Evolutionary conservation across 1,140 invertebrate species (phyloP).

Genomic region (Pygmarrhopalites habei): DNA sequence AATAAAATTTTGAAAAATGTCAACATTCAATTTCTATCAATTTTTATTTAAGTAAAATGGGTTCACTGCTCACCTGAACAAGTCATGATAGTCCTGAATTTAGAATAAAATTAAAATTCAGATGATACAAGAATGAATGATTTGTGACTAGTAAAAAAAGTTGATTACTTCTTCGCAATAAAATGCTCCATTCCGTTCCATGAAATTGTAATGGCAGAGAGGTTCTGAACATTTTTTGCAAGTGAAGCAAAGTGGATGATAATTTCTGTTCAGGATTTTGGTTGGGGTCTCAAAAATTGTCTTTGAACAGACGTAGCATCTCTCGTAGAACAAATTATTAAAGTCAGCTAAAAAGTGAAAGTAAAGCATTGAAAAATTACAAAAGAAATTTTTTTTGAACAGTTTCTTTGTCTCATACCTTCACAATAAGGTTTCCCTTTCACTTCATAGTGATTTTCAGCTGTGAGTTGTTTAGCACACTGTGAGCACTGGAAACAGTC

Average conservation of each 20-base stretch:
- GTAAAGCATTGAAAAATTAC: too few relatives aligned
- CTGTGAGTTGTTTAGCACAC: conserved; percentile 17
- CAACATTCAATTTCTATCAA: too few relatives aligned
- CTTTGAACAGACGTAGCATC: conserved; percentile 33
- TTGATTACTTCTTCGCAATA: conserved; percentile 35
- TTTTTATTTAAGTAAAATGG: too few relatives aligned
- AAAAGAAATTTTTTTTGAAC: too few relatives aligned
- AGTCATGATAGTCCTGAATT: too few relatives aligned
- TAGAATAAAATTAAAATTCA: too few relatives aligned
- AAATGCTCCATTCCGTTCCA: conserved; percentile 28
- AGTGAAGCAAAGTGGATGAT: conserved; percentile 37
- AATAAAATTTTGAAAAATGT: conserved; percentile 62
- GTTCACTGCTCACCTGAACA: not conserved
- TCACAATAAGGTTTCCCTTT: conserved; percentile 64
- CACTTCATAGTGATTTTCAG: conserved; percentile 56
- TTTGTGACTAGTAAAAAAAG: not conserved
- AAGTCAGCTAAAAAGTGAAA: too few relatives aligned
- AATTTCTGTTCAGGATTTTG: conserved; percentile 20
- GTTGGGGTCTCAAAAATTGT: conserved; percentile 32
- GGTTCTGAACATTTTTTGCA: conserved; percentile 34
- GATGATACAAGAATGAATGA: not conserved
- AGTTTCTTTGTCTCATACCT: too few relatives aligned
- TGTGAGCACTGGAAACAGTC: conserved; percentile 28
- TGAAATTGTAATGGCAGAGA: conserved; percentile 30
- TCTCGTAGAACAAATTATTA: conserved; percentile 28